Base-by-base conservation (phyloP, 2,113 vertebrate species). In the Castor canadensis region DNA sequence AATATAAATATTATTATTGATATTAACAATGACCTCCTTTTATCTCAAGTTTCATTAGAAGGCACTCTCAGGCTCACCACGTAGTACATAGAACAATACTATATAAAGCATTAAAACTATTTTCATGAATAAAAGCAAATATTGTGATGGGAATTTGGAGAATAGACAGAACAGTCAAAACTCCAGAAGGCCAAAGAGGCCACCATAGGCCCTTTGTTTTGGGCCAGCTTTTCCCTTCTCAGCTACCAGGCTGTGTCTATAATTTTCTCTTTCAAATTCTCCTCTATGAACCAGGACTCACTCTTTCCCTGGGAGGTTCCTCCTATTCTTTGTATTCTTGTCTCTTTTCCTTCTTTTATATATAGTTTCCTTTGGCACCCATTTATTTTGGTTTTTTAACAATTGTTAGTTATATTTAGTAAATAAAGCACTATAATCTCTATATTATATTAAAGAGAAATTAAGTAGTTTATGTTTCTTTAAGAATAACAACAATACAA, bases 381-480 rank as follows among this genome's bases (percentile, higher is more conserved):
- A 35, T 87, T 56, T 54, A 66, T 69, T 85, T 45, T 88, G 7
- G 17, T 19, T 58, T 60, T 26, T 13, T 43, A 91, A 56, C 12
- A 72, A 83, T 40, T 54, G 35, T 47, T 92, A n/a, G 35, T 47
- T 92, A n/a, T 47, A 1, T 45, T 76, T 87, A 85, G 38, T 26
- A 89, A 76, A 84, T 66, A 79, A 94, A 96, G 76, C 19, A 49
- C 6, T 67, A 35, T 22, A 43, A 86, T 66, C 56, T 95, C 45
- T 80, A 15, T 5, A 32, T n/a, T 79, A 58, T 22, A 1, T 26
- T 86, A 85, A 91, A 94, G 56, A 80, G 30, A 90, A 94, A 88
- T 81, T 62, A 62, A 75, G 38, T 11, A 49, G 49, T 30, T 87
- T 72, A 1, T 85, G 95, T 88, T 90, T 91, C 58, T 76, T 38